Evolutionary conservation across 2,797 vertebrate species (phyloP), one percentile per base, ranked within the genome.

Genomic region (Amblyopsis hoosieri): DNA sequence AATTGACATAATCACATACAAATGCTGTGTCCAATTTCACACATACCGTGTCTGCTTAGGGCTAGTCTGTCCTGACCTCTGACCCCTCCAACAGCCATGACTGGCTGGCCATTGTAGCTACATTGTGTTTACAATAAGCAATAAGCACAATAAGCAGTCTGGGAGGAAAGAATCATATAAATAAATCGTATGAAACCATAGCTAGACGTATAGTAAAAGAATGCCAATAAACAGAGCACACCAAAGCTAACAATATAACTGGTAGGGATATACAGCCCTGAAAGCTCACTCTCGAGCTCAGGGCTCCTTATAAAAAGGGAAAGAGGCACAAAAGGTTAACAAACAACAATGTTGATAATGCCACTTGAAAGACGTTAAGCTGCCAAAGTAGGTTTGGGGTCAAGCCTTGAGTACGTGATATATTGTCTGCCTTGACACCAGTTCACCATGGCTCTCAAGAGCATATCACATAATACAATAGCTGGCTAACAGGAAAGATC

Each of bases 391-490:
- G 86, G 90, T 81, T 77, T 71, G 70, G 85, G 90, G 89, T 92
- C 90, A 90, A 74, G 82, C 69, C 63, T 57, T 46, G 75, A 72
- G 76, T 77, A 67, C 42, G 33, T 31, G 63, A 82, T 66, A 89
- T 93, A 89, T 93, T 93, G 89, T 93, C 83, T 50, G 61, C 59
- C 57, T 3, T 80, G 85, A 89, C 89, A 84, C 66, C 63, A 61
- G 81, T 76, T 79, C 57, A 84, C 89, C 88, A 88, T 68, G 87
- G 84, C 75, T 87, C 85, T 75, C 64, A 66, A 84, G 79, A 79
- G 85, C 76, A 89, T 92, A 90, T 90, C 88, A 91, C 91, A 90
- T 87, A 83, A 86, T 91, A 92, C 88, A 92, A 91, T 84, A 88
- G 74, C 69, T 67, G 75, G 61, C 17, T 78, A 72, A 87, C 79